Percentiles rank a stretch among this genome's conserved stretches.
phyloP scores from a whole-genome alignment of 2,113 vertebrate species.

The Poicephalus gulielmi region DNA sequence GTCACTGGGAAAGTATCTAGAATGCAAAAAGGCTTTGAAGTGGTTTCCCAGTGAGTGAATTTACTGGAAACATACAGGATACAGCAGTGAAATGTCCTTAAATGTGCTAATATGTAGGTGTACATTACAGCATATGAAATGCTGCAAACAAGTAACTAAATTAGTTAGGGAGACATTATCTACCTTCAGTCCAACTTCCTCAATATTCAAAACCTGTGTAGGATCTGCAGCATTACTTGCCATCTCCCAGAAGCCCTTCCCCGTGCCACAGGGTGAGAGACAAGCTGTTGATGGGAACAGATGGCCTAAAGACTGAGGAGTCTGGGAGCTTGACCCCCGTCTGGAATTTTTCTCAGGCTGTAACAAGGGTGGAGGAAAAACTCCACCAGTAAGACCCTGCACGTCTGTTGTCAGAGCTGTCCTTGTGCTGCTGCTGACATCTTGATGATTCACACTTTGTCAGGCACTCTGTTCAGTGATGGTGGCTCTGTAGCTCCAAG shows the following conservation, averaged over 20 bases:
- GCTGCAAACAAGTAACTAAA: not conserved
- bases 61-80: not conserved
- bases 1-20: not conserved
- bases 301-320: not conserved
- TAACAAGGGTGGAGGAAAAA: conserved; percentile 3
- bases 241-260: not conserved
- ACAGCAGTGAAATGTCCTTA: not conserved
- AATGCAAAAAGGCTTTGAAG: not conserved
- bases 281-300: not conserved
- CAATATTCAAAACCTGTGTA: not conserved
- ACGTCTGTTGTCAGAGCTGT: not conserved
- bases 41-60: not conserved
- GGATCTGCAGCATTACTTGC: not conserved
- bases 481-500: not conserved
- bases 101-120: accelerated
- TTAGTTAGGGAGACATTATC: not conserved
- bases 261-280: not conserved
- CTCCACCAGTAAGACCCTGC: not conserved
- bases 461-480: not conserved
- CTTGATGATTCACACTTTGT: not conserved
- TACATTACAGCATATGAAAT: not conserved
- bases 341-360: not conserved
- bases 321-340: not conserved
- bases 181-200: not conserved
- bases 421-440: not conserved